Base-by-base conservation (phyloP, 2,113 vertebrate genomes). In the Tetrax tetrax region DNA sequence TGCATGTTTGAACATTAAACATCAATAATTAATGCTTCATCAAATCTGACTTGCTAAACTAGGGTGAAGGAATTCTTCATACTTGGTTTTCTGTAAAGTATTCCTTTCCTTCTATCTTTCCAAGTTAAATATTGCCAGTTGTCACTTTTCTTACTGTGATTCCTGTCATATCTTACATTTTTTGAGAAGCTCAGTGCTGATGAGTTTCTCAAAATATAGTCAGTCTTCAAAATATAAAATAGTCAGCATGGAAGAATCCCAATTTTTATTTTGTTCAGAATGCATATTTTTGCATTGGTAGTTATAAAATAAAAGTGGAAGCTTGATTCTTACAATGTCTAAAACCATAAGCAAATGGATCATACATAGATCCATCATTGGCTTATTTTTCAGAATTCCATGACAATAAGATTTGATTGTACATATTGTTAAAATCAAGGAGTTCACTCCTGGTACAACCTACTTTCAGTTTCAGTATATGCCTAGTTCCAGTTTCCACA, bases 321-420 rank as follows among this genome's bases (percentile, higher is more conserved):
- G 17, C 5, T n/a, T 57, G 29, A 38, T 54, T 80, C 16, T 65
- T 33, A 4, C 2, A 47, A 18, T 3, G 4, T 47, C 27, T 27
- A 53, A 60, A 82, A n/a, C 3, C 20, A 22, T 6, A 47, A 63
- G 19, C 3, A 57, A 21, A 10, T 33, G 41, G 41, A 5, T 23
- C 3, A 11, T 0, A 27, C 3, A 11, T 0, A 27, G 45, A 21
- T 12, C 29, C 23, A 41, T 64, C 38, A 17, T 8, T 1, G 1
- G 1, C 21, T 76, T 10, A 5, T 41, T 69, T 69, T 74, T 56
- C 47, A 78, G 47, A 64, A 37, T 59, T 69, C 13, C 4, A 8
- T 7, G 29, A 21, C 37, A 23, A 4, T 59, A 45, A 57, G 63
- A 1, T 77, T 54, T 47, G 10, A 78, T 70, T 63, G 11, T 59